A percentile compares a stretch with the other conserved stretches of the same genome.
These are phyloP conservation scores for Drosophila serrata DNA, from an alignment of 1,140 invertebrate genomes.

Conservation along the genomic window DNA sequence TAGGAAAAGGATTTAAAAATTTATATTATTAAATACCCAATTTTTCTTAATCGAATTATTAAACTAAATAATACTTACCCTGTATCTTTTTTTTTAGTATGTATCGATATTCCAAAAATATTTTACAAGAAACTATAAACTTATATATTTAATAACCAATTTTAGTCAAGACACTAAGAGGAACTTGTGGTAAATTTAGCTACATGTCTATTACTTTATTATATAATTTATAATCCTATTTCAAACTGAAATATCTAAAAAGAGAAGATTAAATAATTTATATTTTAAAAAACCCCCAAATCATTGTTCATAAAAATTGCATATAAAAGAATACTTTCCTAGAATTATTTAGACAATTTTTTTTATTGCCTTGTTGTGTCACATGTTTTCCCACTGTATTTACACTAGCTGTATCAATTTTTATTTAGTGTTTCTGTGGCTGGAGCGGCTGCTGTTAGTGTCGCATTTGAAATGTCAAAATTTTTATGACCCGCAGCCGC, in stretches of 20 bases:
- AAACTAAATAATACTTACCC: no score
- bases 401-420: conserved; percentile 33
- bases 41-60: no score
- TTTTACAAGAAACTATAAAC: no score
- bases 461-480: conserved; percentile 67
- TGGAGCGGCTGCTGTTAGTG: conserved; percentile 13
- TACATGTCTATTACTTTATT: no score
- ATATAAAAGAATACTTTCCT: background rate
- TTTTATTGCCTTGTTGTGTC: background rate
- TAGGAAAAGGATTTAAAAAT: no score
- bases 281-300: background rate
- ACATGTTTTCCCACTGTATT: conserved; percentile 31
- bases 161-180: no score
- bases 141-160: no score
- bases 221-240: background rate
- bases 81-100: no score
- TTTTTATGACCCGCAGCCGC: conserved; percentile 58
- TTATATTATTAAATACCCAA: no score
- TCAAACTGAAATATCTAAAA: background rate
- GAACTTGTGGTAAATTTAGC: no score
- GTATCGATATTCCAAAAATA: no score
- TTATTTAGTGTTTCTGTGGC: conserved; percentile 44
- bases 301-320: background rate
- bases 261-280: background rate
- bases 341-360: background rate